A percentile compares a stretch with the other conserved stretches of the same genome.
Evolutionary conservation across 2,797 vertebrate genomes (phyloP).

Genomic region (Heteromormyrus szaboi): DNA sequence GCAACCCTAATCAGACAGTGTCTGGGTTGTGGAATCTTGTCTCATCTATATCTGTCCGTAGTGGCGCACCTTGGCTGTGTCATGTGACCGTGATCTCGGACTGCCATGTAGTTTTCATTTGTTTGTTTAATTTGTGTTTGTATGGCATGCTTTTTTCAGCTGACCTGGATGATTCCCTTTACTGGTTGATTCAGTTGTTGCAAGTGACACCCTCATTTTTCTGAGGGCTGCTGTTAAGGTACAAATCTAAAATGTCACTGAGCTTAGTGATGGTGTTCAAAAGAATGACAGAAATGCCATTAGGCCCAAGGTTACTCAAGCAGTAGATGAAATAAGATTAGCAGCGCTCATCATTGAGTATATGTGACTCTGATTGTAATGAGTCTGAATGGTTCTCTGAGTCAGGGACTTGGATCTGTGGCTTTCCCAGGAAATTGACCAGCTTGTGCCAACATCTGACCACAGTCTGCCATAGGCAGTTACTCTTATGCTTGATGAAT

Average conservation of each 20-base stretch:
- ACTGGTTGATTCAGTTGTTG: not conserved
- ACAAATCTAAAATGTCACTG: not conserved
- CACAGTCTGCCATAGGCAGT: not conserved
- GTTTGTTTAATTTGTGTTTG: not conserved
- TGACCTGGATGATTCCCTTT: not conserved
- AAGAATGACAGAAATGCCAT: not conserved
- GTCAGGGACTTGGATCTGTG: not conserved
- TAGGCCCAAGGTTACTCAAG: not conserved
- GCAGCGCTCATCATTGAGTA: not conserved
- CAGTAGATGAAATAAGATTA: not conserved
- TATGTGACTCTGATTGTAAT: not conserved
- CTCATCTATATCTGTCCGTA: not conserved
- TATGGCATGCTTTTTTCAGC: not conserved
- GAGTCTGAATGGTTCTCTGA: not conserved
- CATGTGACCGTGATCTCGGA: not conserved
- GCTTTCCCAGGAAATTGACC: not conserved
- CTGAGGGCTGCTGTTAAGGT: not conserved
- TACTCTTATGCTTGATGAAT: not conserved
- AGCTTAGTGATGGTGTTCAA: not conserved
- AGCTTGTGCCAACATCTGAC: not conserved
- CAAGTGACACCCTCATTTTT: not conserved
- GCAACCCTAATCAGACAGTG: not conserved
- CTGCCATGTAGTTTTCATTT: not conserved
- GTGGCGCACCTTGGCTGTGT: not conserved
- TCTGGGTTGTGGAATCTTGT: not conserved